These are phyloP conservation scores for Cartodere bifasciata DNA, from an alignment of 2,888 invertebrate species.

Conservation along the genomic window DNA sequence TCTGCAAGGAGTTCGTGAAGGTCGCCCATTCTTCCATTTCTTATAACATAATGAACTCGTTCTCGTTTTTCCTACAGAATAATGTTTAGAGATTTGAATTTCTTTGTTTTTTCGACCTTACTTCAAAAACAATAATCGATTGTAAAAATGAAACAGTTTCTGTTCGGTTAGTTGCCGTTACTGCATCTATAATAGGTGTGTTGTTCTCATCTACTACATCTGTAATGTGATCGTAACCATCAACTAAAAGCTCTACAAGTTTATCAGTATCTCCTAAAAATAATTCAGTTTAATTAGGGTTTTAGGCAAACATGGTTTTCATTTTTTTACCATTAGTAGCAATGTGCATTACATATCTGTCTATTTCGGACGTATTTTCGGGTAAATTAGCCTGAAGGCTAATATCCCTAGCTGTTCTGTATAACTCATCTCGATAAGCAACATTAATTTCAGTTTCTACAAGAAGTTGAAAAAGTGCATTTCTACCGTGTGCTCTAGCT, in stretches of 20 bases:
- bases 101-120: no score
- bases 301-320: no score
- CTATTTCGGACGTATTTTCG: conserved; percentile 71
- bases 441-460: conserved; percentile 70
- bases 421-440: conserved; percentile 73
- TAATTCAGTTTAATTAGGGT: conserved; percentile 1
- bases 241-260: conserved; percentile 55
- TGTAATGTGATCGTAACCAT: conserved; percentile 79
- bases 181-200: conserved; percentile 54
- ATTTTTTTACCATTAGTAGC: conserved; percentile 60
- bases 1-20: conserved; percentile 44
- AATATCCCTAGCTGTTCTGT: conserved; percentile 76
- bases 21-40: conserved; percentile 47
- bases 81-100: conserved; percentile 5
- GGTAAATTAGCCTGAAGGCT: conserved; percentile 65
- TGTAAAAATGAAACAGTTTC: conserved; percentile 58
- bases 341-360: conserved; percentile 63
- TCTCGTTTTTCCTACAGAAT: conserved; percentile 57
- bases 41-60: conserved; percentile 59
- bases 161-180: conserved; percentile 51
- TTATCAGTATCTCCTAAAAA: conserved; percentile 48
- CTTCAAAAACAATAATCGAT: conserved; percentile 64
- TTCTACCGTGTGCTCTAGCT: conserved; percentile 66
- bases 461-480: conserved; percentile 66
- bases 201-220: conserved; percentile 65